Evolutionary conservation across 2,888 invertebrate genomes (phyloP), one percentile per base, ranked within the genome.

Genomic region (Bugula neritina): DNA sequence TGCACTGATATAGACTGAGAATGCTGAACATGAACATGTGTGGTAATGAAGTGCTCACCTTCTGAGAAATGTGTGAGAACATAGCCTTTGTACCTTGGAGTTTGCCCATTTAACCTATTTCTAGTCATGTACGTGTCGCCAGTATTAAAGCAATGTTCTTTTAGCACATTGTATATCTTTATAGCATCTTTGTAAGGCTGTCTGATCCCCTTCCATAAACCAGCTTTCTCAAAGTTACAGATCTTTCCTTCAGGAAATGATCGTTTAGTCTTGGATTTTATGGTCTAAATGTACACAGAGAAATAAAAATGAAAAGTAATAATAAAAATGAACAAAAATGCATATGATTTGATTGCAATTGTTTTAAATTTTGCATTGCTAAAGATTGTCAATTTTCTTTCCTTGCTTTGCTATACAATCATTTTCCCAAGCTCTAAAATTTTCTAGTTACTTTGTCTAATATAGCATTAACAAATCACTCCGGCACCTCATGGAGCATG

Each of bases 111-210:
- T 31, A 63, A 27, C 31, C 63, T 63, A 27, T 63, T 27, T 17
- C 21, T 10, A 31, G 25, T 63, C 34, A 76, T 71, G 72, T 73
- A 78, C 29, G 79, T 80, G 73, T 81, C 79, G 0, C 81, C 80
- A 29, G 76, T 63, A 23, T 74, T 72, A 25, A 73, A 75, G 3
- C 78, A 77, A 23, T 78, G 76, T 3, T 71, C 72, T 73, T 81
- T 81, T 25, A 81, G 74, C n/a, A 75, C 77, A 71, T 79, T 78
- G 43, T 81, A 81, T 27, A 81, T 78, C 54, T 76, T 71, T 17
- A 81, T 73, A n/a, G 79, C 79, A 72, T 81, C 80, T 69, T 74
- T 75, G 29, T 77, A 72, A 17, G 73, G 74, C 31, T 75, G 73
- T 1, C 78, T 75, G 0, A 79, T 73, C 10, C 72, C 72, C 0